Conservation (phyloP, 2,888 invertebrate species). For the Euproctis similis region DNA sequence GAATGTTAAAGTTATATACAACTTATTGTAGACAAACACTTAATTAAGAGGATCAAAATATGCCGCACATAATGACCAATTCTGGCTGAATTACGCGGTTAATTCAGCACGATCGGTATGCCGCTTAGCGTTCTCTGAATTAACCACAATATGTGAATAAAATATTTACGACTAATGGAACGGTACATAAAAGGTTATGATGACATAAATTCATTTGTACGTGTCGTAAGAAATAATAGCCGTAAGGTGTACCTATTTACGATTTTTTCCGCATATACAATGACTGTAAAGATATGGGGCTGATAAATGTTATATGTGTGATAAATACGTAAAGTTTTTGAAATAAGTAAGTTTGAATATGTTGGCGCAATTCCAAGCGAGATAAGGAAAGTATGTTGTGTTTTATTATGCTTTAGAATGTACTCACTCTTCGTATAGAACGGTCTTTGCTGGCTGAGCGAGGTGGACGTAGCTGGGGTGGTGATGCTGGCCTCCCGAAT, state of each 20-base stretch:
- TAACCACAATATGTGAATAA: conserved; percentile 23
- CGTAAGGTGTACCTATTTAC: conserved; percentile 3
- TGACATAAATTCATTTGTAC: conserved; percentile 34
- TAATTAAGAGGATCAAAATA: no score
- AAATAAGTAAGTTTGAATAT: conserved; percentile 2
- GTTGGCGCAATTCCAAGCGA: conserved; percentile 3
- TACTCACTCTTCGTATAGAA: conserved; percentile 78
- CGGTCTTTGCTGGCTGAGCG: conserved; percentile 78
- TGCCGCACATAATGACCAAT: conserved; percentile 43
- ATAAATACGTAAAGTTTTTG: conserved; percentile 1
- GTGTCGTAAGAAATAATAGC: conserved; percentile 9
- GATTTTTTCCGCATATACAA: background rate
- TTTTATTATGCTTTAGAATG: no score
- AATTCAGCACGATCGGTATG: conserved; percentile 48
- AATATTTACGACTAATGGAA: conserved; percentile 39
- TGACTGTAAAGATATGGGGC: background rate
- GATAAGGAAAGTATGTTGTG: background rate
- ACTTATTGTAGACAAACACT: no score
- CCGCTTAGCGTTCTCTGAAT: conserved; percentile 24
- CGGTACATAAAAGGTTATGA: conserved; percentile 38
- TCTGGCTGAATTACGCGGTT: conserved; percentile 39
- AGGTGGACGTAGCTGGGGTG: conserved; percentile 66
- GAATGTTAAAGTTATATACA: no score
- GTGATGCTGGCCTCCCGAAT: conserved; percentile 92
- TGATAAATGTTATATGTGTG: background rate